A percentile compares a stretch with the other conserved stretches of the same genome.
phyloP scores from a whole-genome alignment of 1,140 invertebrate genomes.

The Lepidotrigona ventralis region DNA sequence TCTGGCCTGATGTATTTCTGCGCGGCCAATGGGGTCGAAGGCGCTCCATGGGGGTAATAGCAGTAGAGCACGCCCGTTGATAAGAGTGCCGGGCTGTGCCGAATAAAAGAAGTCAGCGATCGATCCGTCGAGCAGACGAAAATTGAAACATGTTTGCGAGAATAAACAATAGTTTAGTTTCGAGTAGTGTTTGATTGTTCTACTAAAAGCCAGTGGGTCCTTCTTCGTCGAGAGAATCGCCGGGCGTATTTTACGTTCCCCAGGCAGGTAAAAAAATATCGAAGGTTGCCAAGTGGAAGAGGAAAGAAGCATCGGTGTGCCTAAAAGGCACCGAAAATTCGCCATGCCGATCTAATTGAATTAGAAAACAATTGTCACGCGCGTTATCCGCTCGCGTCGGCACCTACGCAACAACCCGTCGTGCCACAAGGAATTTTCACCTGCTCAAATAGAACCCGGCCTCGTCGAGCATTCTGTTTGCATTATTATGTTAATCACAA shows the following conservation, averaged over 20 bases:
- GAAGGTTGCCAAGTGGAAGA: neutral
- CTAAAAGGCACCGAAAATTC: conserved; percentile 62
- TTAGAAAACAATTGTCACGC: conserved; percentile 74
- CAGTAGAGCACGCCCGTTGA: neutral
- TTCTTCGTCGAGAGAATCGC: neutral
- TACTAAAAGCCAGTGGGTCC: neutral
- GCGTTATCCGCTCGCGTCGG: conserved; percentile 21
- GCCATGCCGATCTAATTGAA: conserved; percentile 73
- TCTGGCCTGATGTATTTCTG: neutral
- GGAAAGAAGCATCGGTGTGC: conserved; percentile 2
- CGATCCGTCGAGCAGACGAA: neutral
- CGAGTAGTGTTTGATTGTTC: too few species aligned
- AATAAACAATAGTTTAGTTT: too few species aligned
- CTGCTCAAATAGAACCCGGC: conserved; percentile 76
- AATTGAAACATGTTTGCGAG: neutral
- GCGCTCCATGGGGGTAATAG: neutral
- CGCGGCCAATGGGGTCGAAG: neutral
- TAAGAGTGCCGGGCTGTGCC: neutral
- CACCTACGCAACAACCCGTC: conserved; percentile 59
- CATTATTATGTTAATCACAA: conserved; percentile 80
- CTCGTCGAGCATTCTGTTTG: conserved; percentile 77
- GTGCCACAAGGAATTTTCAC: conserved; percentile 74
- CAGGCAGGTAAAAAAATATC: conserved; percentile 13
- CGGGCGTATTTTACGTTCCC: neutral
- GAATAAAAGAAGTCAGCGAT: neutral